Conservation (phyloP, 2,888 invertebrate genomes). For the Oxycera nigricornis region DNA sequence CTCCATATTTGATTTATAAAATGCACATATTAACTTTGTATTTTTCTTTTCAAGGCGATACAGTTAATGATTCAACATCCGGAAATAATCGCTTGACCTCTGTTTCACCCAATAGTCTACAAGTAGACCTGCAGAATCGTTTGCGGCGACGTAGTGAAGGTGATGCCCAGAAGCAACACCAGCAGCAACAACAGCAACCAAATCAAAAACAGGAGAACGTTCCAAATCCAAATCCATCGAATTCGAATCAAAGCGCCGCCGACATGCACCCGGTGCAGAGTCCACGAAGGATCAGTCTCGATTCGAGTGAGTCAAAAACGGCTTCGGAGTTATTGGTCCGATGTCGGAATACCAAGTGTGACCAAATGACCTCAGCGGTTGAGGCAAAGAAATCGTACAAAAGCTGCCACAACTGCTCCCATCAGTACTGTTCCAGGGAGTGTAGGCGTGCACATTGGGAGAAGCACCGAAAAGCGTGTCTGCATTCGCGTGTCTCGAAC, state of each 20-base stretch:
- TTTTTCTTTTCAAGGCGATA: conserved; percentile 52
- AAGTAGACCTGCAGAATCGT: conserved; percentile 56
- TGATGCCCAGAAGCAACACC: conserved; percentile 61
- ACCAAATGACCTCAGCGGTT: conserved; percentile 71
- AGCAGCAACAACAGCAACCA: conserved; percentile 48
- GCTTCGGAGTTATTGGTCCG: conserved; percentile 65
- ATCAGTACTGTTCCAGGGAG: conserved; percentile 90
- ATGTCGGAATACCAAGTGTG: conserved; percentile 84
- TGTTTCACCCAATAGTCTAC: conserved; percentile 51
- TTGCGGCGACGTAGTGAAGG: conserved; percentile 71
- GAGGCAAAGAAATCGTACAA: conserved; percentile 87
- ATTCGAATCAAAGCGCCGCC: not conserved
- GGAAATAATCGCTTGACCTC: conserved; percentile 51
- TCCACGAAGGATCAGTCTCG: conserved; percentile 69
- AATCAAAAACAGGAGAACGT: conserved; percentile 43
- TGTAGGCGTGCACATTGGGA: conserved; percentile 94
- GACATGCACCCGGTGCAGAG: conserved; percentile 48
- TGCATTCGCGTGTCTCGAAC: conserved; percentile 89
- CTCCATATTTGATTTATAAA: not conserved
- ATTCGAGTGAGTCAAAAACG: conserved; percentile 63
- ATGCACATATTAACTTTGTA: not conserved
- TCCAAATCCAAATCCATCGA: conserved; percentile 9
- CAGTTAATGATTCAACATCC: conserved; percentile 54
- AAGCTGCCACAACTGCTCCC: conserved; percentile 93
- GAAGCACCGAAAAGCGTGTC: conserved; percentile 87